Evolutionary conservation across 1,140 invertebrate genomes (phyloP).

Genomic region (Papilio glaucus): DNA sequence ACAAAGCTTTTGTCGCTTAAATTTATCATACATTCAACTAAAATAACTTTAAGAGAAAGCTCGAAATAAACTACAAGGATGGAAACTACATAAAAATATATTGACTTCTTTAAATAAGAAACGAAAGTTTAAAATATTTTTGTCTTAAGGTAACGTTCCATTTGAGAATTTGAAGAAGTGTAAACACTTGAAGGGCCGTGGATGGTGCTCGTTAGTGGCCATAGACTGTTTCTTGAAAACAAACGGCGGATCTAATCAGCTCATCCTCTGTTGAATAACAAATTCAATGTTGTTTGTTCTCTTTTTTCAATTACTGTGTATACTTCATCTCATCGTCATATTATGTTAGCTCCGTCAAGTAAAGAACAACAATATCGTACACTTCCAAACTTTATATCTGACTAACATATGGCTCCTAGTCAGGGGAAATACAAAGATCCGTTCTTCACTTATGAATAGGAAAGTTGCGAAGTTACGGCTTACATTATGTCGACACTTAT

Average conservation of each 20-base stretch:
- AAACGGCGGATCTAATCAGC: background rate
- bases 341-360: too few relatives aligned
- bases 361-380: too few relatives aligned
- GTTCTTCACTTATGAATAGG: background rate
- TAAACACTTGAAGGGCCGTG: background rate
- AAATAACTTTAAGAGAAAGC: background rate
- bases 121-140: background rate
- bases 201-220: conserved; percentile 9
- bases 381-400: too few relatives aligned
- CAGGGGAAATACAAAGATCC: background rate
- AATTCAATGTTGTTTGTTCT: background rate
- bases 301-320: background rate
- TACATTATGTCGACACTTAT: conserved; percentile 16
- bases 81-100: background rate
- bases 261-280: background rate
- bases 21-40: conserved; percentile 23
- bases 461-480: background rate
- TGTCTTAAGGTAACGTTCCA: background rate
- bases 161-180: background rate
- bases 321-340: background rate
- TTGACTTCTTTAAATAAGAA: background rate
- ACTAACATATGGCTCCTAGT: background rate
- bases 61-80: background rate
- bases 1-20: conserved; percentile 38
- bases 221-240: conserved; percentile 8